Evolutionary conservation across 2,888 invertebrate genomes (phyloP).

Genomic region (Lypha dubia): DNA sequence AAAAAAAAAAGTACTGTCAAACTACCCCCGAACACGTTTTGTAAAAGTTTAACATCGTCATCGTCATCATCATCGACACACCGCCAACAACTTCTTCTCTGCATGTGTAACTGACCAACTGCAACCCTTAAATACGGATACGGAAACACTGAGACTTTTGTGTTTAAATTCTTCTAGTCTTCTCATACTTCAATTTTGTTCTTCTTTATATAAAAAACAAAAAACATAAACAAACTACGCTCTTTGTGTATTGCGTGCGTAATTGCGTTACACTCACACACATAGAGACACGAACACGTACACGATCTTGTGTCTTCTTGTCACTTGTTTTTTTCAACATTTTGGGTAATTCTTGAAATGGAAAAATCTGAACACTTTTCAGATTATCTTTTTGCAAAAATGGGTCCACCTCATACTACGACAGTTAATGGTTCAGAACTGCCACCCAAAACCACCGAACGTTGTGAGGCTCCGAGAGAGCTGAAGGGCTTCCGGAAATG

Average conservation of each 20-base stretch:
- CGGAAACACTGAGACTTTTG: constrained; percentile 24
- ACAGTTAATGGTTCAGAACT: constrained; percentile 83
- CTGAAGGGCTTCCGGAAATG: constrained; percentile 88
- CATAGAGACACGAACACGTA: background rate
- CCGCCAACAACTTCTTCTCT: constrained; percentile 15
- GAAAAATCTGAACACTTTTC: constrained; percentile 88
- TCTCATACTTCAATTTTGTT: background rate
- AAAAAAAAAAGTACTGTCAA: background rate
- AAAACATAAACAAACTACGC: too few relatives aligned
- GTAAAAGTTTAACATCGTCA: constrained; percentile 25
- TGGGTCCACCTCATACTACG: constrained; percentile 87
- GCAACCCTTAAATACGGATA: constrained; percentile 51
- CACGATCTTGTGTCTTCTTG: constrained; percentile 11
- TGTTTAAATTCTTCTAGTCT: constrained; percentile 9
- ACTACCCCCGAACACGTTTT: constrained; percentile 1
- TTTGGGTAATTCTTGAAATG: constrained; percentile 80
- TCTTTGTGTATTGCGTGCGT: constrained; percentile 44
- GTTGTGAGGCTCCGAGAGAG: constrained; percentile 87
- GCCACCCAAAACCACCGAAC: constrained; percentile 85
- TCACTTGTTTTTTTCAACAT: constrained; percentile 52
- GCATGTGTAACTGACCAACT: constrained; percentile 56
- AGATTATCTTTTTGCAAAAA: constrained; percentile 92
- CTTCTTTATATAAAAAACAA: background rate
- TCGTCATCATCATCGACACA: constrained; percentile 4
- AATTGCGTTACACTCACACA: constrained; percentile 5